A percentile compares a stretch with the other conserved stretches of the same genome.
Evolutionary conservation across 2,797 vertebrate species (phyloP).

Genomic region (Clarias fuscus): DNA sequence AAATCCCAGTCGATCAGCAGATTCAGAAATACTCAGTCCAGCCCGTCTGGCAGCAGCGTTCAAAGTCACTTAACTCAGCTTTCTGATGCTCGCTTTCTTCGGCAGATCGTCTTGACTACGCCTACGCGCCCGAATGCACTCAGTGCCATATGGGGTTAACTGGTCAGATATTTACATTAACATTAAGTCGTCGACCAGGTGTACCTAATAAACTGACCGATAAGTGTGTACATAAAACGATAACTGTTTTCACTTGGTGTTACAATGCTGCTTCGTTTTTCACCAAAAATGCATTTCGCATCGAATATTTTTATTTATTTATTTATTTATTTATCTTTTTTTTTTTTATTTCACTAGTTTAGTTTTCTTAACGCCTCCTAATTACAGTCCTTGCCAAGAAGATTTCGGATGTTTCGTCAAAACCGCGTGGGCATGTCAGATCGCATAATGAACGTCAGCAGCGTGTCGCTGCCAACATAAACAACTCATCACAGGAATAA

Average conservation of each 20-base stretch:
- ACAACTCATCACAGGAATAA: not conserved
- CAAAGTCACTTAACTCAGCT: too few species aligned
- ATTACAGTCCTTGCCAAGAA: slow-evolving; percentile 40
- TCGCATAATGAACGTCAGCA: not conserved
- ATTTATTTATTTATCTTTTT: not conserved
- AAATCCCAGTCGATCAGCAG: too few species aligned
- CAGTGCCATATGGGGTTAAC: too few species aligned
- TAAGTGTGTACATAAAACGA: not conserved
- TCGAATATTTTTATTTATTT: slow-evolving; percentile 43
- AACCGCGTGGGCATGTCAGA: not conserved
- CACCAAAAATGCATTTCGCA: slow-evolving; percentile 49
- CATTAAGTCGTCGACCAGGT: too few species aligned
- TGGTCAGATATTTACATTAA: too few species aligned
- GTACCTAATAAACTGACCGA: too few species aligned
- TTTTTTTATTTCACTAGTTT: slow-evolving; percentile 6
- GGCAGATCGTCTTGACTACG: too few species aligned
- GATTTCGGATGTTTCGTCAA: slow-evolving; percentile 11
- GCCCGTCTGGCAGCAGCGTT: too few species aligned
- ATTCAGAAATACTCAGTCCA: too few species aligned
- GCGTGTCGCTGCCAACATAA: not conserved
- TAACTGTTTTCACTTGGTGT: not conserved
- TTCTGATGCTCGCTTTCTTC: too few species aligned
- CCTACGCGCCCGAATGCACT: too few species aligned
- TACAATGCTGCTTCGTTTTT: slow-evolving; percentile 19
- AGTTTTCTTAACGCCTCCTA: slow-evolving; percentile 49